phyloP scores from a whole-genome alignment of 2,113 vertebrate species.

The Paramormyrops kingsleyae region DNA sequence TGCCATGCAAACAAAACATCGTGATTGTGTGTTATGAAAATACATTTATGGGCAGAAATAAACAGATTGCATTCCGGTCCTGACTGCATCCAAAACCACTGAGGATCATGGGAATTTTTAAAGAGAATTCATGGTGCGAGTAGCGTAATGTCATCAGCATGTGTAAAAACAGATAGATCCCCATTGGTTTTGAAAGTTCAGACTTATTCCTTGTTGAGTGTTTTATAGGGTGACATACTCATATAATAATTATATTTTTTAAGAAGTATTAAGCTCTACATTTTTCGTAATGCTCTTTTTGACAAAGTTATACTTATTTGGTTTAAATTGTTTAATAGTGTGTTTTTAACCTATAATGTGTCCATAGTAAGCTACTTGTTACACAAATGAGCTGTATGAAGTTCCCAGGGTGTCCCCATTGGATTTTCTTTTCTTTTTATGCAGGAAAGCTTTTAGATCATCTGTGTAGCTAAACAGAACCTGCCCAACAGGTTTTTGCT shows the following conservation, averaged over 20 bases:
- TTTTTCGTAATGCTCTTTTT: neutral
- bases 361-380: neutral
- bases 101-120: slow-evolving; percentile 35
- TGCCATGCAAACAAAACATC: slow-evolving; percentile 76
- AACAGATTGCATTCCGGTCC: slow-evolving; percentile 66
- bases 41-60: slow-evolving; percentile 66
- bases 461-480: neutral
- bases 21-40: slow-evolving; percentile 69
- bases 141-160: slow-evolving; percentile 31
- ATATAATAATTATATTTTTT: neutral
- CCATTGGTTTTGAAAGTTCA: neutral
- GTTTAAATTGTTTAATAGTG: neutral
- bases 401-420: neutral
- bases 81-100: slow-evolving; percentile 54
- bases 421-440: neutral
- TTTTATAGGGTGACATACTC: neutral
- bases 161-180: slow-evolving; percentile 37
- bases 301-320: neutral
- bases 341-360: neutral
- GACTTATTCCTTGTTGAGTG: neutral
- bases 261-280: neutral
- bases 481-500: neutral
- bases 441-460: neutral
- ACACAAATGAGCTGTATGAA: neutral
- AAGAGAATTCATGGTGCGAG: slow-evolving; percentile 27